These are phyloP conservation scores for Argynnis bischoffii DNA, from an alignment of 2,888 invertebrate genomes.

Conservation along the genomic window DNA sequence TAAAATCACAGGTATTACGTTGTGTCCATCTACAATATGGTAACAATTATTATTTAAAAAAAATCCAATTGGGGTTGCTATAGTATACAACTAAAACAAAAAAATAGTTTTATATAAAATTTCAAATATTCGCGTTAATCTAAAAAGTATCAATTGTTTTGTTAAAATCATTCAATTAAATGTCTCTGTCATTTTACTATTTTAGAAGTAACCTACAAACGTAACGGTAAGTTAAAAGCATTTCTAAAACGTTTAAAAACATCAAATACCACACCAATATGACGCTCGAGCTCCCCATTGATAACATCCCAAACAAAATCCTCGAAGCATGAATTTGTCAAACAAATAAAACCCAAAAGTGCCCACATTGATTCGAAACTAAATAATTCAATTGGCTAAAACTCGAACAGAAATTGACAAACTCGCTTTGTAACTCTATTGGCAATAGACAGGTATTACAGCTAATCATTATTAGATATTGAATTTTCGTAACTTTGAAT, in stretches of 20 bases:
- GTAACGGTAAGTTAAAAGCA: too few species aligned
- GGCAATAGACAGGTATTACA: conserved; percentile 72
- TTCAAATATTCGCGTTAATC: too few species aligned
- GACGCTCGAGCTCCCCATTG: conserved; percentile 32
- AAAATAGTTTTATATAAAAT: too few species aligned
- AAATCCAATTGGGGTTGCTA: too few species aligned
- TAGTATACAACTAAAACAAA: too few species aligned
- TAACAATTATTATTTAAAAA: too few species aligned
- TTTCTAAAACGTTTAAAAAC: not conserved
- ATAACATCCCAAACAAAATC: conserved; percentile 48
- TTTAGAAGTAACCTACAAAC: too few species aligned
- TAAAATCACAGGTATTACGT: too few species aligned
- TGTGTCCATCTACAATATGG: too few species aligned
- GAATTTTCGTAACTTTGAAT: conserved; percentile 83
- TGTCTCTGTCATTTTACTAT: too few species aligned
- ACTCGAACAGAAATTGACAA: conserved; percentile 76
- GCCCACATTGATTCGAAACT: conserved; percentile 73
- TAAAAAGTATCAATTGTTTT: too few species aligned
- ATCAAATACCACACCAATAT: not conserved
- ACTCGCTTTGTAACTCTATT: conserved; percentile 54
- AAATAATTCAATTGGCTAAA: conserved; percentile 76
- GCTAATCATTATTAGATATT: conserved; percentile 82
- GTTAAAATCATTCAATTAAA: too few species aligned
- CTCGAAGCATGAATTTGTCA: conserved; percentile 53
- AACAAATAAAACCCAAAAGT: conserved; percentile 62